Conservation (phyloP, 2,888 invertebrate species). For the Caenorhabditis becei region DNA sequence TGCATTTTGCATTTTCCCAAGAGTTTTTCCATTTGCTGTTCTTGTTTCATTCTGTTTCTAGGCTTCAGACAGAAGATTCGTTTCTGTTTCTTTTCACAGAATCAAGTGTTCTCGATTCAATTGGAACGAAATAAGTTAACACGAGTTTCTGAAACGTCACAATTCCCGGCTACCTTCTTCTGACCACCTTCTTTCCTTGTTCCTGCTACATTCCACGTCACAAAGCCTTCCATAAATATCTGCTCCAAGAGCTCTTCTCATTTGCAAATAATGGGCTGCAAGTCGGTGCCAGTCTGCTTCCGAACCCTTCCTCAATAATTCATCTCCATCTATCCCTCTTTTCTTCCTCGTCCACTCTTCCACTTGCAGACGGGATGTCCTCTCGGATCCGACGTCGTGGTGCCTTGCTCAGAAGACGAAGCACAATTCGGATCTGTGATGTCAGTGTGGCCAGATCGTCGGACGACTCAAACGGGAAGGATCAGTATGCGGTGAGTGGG, state of each 20-base stretch:
- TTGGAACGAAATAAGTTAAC: no score
- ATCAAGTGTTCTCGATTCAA: no score
- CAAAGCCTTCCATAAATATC: neutral
- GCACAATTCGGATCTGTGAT: slow-evolving; percentile 39
- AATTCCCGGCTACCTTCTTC: no score
- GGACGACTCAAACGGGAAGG: slow-evolving; percentile 13
- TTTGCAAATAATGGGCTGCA: slow-evolving; percentile 40
- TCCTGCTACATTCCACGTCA: neutral
- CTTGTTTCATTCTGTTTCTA: neutral
- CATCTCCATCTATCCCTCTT: slow-evolving; percentile 3
- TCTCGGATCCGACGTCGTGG: slow-evolving; percentile 51
- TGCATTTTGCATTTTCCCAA: slow-evolving; percentile 41
- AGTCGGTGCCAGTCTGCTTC: slow-evolving; percentile 23
- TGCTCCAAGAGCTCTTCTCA: slow-evolving; percentile 17
- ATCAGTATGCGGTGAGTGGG: slow-evolving; percentile 40
- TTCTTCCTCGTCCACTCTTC: slow-evolving; percentile 4
- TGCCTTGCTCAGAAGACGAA: slow-evolving; percentile 38
- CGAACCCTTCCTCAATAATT: slow-evolving; percentile 47
- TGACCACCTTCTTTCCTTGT: neutral
- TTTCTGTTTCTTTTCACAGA: no score
- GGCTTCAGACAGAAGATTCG: neutral
- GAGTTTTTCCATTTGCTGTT: slow-evolving; percentile 9
- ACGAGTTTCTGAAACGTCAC: no score
- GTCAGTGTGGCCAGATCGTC: slow-evolving; percentile 38
- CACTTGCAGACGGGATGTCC: slow-evolving; percentile 39